Evolutionary conservation across 2,797 vertebrate genomes (phyloP), one percentile per base, ranked within the genome.

Genomic region (Protosalanx chinensis): DNA sequence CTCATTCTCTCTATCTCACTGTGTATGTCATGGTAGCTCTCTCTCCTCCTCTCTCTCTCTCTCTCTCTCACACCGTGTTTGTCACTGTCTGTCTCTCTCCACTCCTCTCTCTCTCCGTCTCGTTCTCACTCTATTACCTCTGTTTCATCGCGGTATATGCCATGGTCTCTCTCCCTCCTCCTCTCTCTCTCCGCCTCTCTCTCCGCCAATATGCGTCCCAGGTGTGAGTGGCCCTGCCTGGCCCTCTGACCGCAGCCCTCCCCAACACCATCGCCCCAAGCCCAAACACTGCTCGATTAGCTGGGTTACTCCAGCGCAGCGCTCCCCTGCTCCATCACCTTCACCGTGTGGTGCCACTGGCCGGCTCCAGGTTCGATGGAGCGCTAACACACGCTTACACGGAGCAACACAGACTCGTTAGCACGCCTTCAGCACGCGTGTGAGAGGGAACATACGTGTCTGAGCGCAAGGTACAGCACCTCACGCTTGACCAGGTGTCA

Each of bases 221-320:
- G 37, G 37, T 88, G 73, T 84, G 66, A 73, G 62, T 72, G 66
- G n/a, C 29, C 62, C 60, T 15, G 3, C n/a, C 68, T 27, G 33
- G 62, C 81, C 81, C 80, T 72, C 70, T 83, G 82, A 81, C 84
- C 85, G 64, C 80, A 84, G 86, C 88, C 84, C 84, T 84, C 81
- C 82, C 80, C 79, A 83, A 83, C 88, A 88, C 82, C 76, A 33
- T 85, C 62, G 87, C 87, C 88, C 75, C 65, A 18, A 89, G 90
- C 90, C 89, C 90, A 89, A 91, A 90, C 84, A 89, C 82, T 86
- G 70, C 81, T 86, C 87, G 85, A 85, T 87, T 84, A 86, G 87
- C 77, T 30, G 82, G 84, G 77, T 77, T 64, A 73, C 66, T 70
- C 78, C 80, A 79, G 62, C 70, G 68, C 70, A 74, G 72, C 49